Evolutionary conservation across 1,140 invertebrate genomes (phyloP), one percentile per base, ranked within the genome.

Genomic region (Pogonomyrmex californicus): DNA sequence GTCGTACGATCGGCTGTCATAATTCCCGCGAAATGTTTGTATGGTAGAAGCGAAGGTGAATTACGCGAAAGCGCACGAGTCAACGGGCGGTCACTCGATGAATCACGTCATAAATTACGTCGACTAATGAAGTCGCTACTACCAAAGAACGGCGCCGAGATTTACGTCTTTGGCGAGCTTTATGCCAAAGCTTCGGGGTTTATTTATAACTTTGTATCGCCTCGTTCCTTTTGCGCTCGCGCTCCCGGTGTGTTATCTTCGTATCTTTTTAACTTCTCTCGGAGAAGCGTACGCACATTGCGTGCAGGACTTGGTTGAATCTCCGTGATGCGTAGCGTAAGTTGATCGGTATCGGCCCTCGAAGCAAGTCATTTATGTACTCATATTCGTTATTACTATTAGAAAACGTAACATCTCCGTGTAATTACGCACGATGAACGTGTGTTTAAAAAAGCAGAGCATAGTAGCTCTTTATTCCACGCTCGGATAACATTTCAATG

Each of bases 121-220:
- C 90, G 85, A 86, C 90, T 93, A 94, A 94, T 92, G 92, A 94
- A 94, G 92, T 93, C 91, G 92, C 91, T 92, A 90, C 90, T 91
- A 86, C 77, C 90, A 87, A 93, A 89, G 88, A 89, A 85, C 85
- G 62, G 78, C 86, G 82, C 76, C 81, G 51, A 90, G 92, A 93
- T 93, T 92, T 90, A 91, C 87, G 62, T 86, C 54, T 62, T 36
- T 88, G 87, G 88, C 86, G 78, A 88, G 85, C 77, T 83, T 75
- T 79, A 86, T 78, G 66, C 87, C 81, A 76, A 90, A 91, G 86
- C 89, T 78, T 78, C 47, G 63, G 23, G 76, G 71, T 66, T 92
- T 92, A 94, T 93, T 93, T 93, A 93, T 88, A 89, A 81, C 88
- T 88, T 86, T 85, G 66, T 58, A 78, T 68, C 68, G 79, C 44